These are phyloP conservation scores for Habrosyne pyritoides DNA, from an alignment of 2,888 invertebrate species.

Conservation along the genomic window DNA sequence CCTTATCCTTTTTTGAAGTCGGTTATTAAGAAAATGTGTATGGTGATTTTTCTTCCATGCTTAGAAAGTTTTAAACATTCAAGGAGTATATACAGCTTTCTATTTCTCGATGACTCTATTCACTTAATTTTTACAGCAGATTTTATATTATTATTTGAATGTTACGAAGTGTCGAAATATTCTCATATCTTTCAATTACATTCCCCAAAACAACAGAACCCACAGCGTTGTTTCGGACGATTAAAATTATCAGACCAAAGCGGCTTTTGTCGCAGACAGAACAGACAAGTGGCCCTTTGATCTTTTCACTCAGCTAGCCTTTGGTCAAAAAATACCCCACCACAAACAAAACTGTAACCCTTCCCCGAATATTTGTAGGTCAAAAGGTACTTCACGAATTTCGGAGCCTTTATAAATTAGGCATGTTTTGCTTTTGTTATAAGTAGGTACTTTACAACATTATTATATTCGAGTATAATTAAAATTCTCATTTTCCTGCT, in stretches of 20 bases:
- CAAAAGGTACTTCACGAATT: background rate
- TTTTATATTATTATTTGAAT: no score
- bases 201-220: background rate
- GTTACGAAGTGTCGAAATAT: no score
- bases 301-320: background rate
- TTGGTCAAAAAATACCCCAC: background rate
- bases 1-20: no score
- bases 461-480: background rate
- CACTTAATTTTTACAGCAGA: background rate
- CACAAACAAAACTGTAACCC: background rate
- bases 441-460: background rate
- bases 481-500: background rate
- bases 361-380: slow-evolving; percentile 1
- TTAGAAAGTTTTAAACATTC: background rate
- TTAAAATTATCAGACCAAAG: background rate
- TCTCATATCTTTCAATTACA: no score
- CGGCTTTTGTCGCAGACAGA: slow-evolving; percentile 2
- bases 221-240: background rate
- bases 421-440: background rate
- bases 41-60: background rate
- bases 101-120: no score
- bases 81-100: no score
- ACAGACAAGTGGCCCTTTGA: background rate
- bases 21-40: no score
- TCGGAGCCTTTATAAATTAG: background rate